Conservation (phyloP, 2,888 invertebrate genomes). For the Netelia melanura region DNA sequence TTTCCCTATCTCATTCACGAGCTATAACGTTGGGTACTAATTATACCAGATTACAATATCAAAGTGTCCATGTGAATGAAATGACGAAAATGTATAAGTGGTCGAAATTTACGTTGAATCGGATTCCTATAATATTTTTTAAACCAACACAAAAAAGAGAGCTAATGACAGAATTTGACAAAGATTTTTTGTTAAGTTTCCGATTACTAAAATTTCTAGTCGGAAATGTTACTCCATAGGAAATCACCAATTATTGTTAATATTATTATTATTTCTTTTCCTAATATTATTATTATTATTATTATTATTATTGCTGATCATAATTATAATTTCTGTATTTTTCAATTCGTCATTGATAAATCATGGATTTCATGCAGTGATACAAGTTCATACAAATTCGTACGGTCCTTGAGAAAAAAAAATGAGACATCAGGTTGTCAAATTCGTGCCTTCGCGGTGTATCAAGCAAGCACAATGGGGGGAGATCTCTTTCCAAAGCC, state of each 20-base stretch:
- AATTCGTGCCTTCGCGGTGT: slow-evolving; percentile 11
- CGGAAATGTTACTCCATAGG: no score
- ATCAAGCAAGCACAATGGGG: slow-evolving; percentile 1
- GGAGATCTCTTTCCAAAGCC: slow-evolving; percentile 22
- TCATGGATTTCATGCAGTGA: no score
- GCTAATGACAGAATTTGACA: no score
- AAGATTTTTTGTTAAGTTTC: no score
- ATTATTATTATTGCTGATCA: no score
- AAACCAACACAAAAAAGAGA: neutral
- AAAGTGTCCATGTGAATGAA: slow-evolving; percentile 26
- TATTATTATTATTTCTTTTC: no score
- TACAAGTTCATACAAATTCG: neutral
- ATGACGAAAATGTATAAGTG: slow-evolving; percentile 16
- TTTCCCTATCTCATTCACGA: slow-evolving; percentile 27
- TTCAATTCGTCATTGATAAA: no score
- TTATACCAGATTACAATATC: slow-evolving; percentile 51
- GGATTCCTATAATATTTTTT: neutral
- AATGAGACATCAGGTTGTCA: slow-evolving; percentile 51
- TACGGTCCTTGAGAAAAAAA: slow-evolving; percentile 14
- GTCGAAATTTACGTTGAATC: neutral
- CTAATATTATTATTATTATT: no score
- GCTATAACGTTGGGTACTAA: slow-evolving; percentile 46
- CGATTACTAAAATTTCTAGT: no score
- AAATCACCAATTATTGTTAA: no score
- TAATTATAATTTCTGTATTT: no score